A percentile compares a stretch with the other conserved stretches of the same genome.
Evolutionary conservation across 2,797 vertebrate species (phyloP).

Genomic region (Molothrus aeneus): DNA sequence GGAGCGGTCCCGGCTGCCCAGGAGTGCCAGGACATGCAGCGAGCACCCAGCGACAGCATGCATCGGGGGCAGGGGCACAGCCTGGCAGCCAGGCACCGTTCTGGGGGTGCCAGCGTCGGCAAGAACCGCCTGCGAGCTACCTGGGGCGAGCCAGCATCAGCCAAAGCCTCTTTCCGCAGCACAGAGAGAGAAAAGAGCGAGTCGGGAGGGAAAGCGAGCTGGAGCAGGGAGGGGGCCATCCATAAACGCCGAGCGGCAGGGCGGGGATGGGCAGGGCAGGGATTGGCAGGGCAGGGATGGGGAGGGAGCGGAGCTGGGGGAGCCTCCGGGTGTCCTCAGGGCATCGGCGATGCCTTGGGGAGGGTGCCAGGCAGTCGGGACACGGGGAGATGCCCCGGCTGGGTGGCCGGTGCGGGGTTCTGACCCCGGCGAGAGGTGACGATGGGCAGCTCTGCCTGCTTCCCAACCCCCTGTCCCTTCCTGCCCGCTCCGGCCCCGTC

Average conservation of each 20-base stretch:
- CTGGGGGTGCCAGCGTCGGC: background rate
- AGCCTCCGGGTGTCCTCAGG: background rate
- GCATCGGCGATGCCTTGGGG: too few species aligned
- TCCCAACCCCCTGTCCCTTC: constrained; percentile 9
- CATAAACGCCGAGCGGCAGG: constrained; percentile 59
- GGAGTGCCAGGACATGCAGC: constrained; percentile 31
- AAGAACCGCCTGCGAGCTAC: background rate
- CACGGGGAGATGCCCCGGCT: background rate
- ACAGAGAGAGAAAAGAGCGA: constrained; percentile 68
- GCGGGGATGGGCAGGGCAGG: background rate
- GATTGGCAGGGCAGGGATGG: background rate
- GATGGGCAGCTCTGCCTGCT: background rate
- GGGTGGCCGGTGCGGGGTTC: background rate
- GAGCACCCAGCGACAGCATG: constrained; percentile 55
- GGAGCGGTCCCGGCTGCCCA: background rate
- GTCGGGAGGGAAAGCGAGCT: constrained; percentile 44
- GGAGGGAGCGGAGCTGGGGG: background rate
- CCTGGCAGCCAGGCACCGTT: background rate
- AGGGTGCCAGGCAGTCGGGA: background rate
- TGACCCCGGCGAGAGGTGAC: background rate
- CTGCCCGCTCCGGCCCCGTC: background rate
- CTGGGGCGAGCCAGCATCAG: constrained; percentile 33
- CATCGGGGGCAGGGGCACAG: background rate
- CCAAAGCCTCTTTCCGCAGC: constrained; percentile 59
- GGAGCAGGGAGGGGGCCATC: constrained; percentile 61